Conservation (phyloP, 2,888 invertebrate genomes). For the Dorcus hopei region DNA sequence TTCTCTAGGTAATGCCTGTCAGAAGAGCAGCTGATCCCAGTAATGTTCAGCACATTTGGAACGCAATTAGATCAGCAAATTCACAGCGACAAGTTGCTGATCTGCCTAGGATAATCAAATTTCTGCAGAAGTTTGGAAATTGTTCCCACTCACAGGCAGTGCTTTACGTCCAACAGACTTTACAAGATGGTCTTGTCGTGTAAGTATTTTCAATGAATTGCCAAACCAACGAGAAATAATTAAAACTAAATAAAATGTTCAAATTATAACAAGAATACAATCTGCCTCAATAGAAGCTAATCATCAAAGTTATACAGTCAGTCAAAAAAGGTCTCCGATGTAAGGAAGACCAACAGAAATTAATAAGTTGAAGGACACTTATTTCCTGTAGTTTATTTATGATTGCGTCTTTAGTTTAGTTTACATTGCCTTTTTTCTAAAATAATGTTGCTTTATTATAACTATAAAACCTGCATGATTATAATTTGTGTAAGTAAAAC, state of each 20-base stretch:
- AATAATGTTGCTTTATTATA: too few relatives aligned
- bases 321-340: too few relatives aligned
- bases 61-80: conserved; percentile 40
- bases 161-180: conserved; percentile 38
- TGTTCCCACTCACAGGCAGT: conserved; percentile 40
- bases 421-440: too few relatives aligned
- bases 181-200: conserved; percentile 43
- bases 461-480: too few relatives aligned
- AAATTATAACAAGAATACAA: neutral
- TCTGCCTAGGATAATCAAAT: conserved; percentile 36
- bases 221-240: too few relatives aligned
- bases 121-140: conserved; percentile 37
- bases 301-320: too few relatives aligned
- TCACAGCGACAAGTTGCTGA: conserved; percentile 38
- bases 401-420: too few relatives aligned
- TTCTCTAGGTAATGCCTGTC: conserved; percentile 39
- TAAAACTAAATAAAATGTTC: neutral
- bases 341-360: too few relatives aligned
- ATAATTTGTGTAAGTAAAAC: too few relatives aligned
- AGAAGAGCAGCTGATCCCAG: conserved; percentile 44
- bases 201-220: conserved; percentile 27
- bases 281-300: too few relatives aligned
- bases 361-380: too few relatives aligned
- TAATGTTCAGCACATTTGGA: conserved; percentile 46
- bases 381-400: too few relatives aligned